These are phyloP conservation scores for Carassius gibelio DNA, from an alignment of 2,113 vertebrate species.

Conservation along the genomic window DNA sequence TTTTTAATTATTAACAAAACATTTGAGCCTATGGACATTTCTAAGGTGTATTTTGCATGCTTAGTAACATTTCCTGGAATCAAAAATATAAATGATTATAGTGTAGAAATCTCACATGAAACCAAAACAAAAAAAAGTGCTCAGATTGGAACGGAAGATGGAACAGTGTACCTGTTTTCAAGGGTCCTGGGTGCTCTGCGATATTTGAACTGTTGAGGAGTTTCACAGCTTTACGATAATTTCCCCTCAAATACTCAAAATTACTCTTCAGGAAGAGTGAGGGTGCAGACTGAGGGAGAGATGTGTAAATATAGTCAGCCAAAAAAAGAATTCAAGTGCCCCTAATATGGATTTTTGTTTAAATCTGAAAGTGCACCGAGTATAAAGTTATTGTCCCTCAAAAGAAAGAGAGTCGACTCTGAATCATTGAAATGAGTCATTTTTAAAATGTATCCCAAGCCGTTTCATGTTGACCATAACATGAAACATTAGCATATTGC, in stretches of 20 bases:
- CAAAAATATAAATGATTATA: not conserved
- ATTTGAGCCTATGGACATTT: not conserved
- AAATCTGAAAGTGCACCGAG: too few species aligned
- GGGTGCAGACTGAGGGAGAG: slow-evolving; percentile 84
- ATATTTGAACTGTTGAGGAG: slow-evolving; percentile 96
- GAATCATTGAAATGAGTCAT: too few species aligned
- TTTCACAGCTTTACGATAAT: slow-evolving; percentile 98
- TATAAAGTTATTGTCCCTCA: too few species aligned
- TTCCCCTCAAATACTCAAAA: slow-evolving; percentile 97
- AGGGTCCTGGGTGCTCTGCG: slow-evolving; percentile 92
- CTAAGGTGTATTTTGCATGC: not conserved
- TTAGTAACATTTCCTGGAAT: not conserved
- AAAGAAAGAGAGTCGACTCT: too few species aligned
- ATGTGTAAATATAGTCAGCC: not conserved
- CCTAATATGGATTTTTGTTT: too few species aligned
- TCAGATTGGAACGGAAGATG: not conserved
- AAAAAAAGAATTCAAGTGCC: not conserved
- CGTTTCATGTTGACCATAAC: too few species aligned
- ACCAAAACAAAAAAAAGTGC: not conserved
- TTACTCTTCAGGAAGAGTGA: slow-evolving; percentile 99
- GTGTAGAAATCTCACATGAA: not conserved
- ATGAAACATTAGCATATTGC: too few species aligned
- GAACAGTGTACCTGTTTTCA: slow-evolving; percentile 88
- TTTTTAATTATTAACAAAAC: not conserved
- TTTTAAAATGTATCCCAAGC: too few species aligned